Base-by-base conservation (phyloP, 2,797 vertebrate species). In the Fringilla coelebs region DNA sequence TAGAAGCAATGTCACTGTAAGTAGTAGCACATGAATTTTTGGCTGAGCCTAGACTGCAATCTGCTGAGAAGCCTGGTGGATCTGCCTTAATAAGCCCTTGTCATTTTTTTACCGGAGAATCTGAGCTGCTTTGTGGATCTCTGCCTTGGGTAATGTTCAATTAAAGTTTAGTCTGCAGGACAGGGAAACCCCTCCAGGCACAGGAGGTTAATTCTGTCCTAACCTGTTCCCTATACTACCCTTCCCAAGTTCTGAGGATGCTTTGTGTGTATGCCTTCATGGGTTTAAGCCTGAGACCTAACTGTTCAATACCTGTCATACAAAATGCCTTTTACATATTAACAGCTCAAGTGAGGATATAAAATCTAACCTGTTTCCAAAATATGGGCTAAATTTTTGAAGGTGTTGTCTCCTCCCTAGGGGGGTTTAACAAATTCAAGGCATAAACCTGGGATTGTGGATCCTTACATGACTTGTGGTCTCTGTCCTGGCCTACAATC, bases 361-460 rank as follows among this genome's bases (percentile, higher is more conserved):
- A 83, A 87, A 89, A 51, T 89, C 36, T 61, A 92, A 79, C 25
- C n/a, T 80, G 51, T 54, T 91, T 85, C 72, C 22, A 92, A 93
- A 94, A 85, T 49, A 58, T 34, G 65, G 63, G n/a, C 38, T 71
- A 46, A 34, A 38, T 49, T 85, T 93, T 79, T 79, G 7, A 85
- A 83, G 9, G 7, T 52, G 14, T 81, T 92, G 11, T 73, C 14
- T 85, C 17, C 41, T 55, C 7, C 41, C 16, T 18, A 36, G 4
- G 12, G 5, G 4, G 6, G 4, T 61, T 62, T 41, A 87, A 32
- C 11, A 79, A 71, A 82, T 80, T 62, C 14, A 26, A 82, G 49
- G 10, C 52, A 74, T 62, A 62, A 93, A 82, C 38, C 49, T 80
- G 52, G 40, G 91, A 4, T 24, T 72, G 34, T 54, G 20, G 28